Base-by-base conservation (phyloP, 23 tunicate species). In the Oikopleura dioica region DNA sequence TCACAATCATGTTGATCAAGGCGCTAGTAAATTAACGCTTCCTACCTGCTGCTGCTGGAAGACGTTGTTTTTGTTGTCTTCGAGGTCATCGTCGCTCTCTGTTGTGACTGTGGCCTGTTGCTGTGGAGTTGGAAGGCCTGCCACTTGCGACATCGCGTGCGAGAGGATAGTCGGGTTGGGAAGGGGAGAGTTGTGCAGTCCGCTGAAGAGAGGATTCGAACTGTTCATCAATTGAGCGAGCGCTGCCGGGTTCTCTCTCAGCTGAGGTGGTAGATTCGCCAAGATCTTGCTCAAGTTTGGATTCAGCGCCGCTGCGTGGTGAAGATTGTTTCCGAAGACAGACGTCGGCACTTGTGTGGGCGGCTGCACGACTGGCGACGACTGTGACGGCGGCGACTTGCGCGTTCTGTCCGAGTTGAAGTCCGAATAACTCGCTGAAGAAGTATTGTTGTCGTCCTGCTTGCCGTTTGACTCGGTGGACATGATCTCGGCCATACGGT, bases 401-500 rank as follows among this genome's bases (percentile, higher is more conserved):
- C n/a, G n/a, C n/a, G n/a, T n/a, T n/a, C n/a, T n/a, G n/a, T n/a
- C n/a, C n/a, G n/a, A n/a, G n/a, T n/a, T n/a, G n/a, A n/a, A n/a
- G n/a, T n/a, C n/a, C n/a, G n/a, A n/a, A n/a, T n/a, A n/a, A n/a
- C n/a, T n/a, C n/a, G n/a, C n/a, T n/a, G n/a, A n/a, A n/a, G n/a
- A n/a, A n/a, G n/a, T n/a, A n/a, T n/a, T n/a, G n/a, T n/a, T n/a
- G n/a, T n/a, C n/a, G n/a, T n/a, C n/a, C n/a, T n/a, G n/a, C n/a
- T n/a, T n/a, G n/a, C n/a, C n/a, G n/a, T n/a, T n/a, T n/a, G n/a
- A n/a, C n/a, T n/a, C n/a, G n/a, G n/a, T n/a, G 29, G 33, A 24
- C 72, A 63, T 63, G 26, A 63, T 63, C 26, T 63, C 72, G 72
- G 72, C 72, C 72, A 63, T 63, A 12, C 72, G 29, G 26, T 63